Base-by-base conservation (phyloP, 2,888 invertebrate genomes). In the Heliconius aoede region DNA sequence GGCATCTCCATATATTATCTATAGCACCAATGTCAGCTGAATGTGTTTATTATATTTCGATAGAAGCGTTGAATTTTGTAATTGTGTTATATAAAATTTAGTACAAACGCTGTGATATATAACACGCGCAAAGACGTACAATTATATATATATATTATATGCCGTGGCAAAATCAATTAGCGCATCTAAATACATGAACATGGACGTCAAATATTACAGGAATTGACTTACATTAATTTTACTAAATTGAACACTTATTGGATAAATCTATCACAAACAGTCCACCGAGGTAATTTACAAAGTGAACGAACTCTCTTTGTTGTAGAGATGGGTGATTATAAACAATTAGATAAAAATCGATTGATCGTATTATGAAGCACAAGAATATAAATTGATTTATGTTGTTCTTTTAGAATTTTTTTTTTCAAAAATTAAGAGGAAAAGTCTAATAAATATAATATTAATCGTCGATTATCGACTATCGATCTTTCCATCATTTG, bases 181-280 rank as follows among this genome's bases (percentile, higher is more conserved):
- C 80, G 80, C 78, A 80, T 75, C 75, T 78, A 81, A 73, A 80
- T 80, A 77, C 83, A 82, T 80, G 81, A 82, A 84, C 84, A 87
- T 90, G 90, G 91, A 92, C 91, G 91, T 87, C 89, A 90, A 91
- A 87, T 86, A 88, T 89, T 90, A 90, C 86, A 88, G 86, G 87
- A 93, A 92, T 92, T 93, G 90, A 93, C 93, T 90, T 91, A 91
- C 82, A 84, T 86, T 87, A 89, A 90, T 90, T 86, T 85, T 90
- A 89, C 86, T 91, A 90, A 88, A 89, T 89, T 93, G 94, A 94
- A 94, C 94, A 94, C 94, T 93, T 94, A 94, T 88, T 88, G 93
- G 93, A 93, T 94, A 94, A 90, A 91, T 89, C 92, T 93, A 94
- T 93, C 93, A 94, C 93, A 94, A 90, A 91, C 87, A 91, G 90